Evolutionary conservation across 2,888 invertebrate genomes (phyloP), one percentile per base, ranked within the genome.

Genomic region (Phortica okadai): DNA sequence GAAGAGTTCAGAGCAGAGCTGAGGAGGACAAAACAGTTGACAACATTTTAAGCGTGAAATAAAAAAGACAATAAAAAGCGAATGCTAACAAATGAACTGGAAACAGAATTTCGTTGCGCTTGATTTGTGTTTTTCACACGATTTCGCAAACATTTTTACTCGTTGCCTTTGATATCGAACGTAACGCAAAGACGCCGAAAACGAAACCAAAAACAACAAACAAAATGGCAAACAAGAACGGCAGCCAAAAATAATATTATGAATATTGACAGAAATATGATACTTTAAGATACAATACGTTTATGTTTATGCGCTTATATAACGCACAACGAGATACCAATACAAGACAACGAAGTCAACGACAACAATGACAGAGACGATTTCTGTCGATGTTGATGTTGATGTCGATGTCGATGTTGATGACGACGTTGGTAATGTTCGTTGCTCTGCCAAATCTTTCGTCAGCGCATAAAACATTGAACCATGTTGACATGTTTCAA

Each of bases 401-500:
- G 50, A 50, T 50, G 50, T 11, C n/a, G 44, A 44, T 21, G 5
- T 42, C 67, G 42, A n/a, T 16, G 67, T n/a, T 44, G 67, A 14
- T 72, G 67, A 67, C 10, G 67, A 33, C 2, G 66, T 14, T 76
- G 69, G 56, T 50, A n/a, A 21, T 69, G n/a, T 59, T 7, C 14
- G 59, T n/a, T 59, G 59, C 59, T 69, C 45, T n/a, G 41, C 21
- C 45, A 25, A 69, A 45, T 11, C 50, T 45, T 16, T 42, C 44
- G 25, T 50, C 44, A 41, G 42, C 44, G 67, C 75, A 42, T 33
- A 72, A 54, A 67, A 73, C 80, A 81, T 88, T 85, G 87, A 88
- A 82, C 82, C 86, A 77, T 81, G 81, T 78, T 85, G 88, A 88
- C 85, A 88, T 81, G 80, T 86, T 82, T 79, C 80, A 79, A 78